Evolutionary conservation across 2,113 vertebrate species (phyloP).

Genomic region (Copsychus sechellarum): DNA sequence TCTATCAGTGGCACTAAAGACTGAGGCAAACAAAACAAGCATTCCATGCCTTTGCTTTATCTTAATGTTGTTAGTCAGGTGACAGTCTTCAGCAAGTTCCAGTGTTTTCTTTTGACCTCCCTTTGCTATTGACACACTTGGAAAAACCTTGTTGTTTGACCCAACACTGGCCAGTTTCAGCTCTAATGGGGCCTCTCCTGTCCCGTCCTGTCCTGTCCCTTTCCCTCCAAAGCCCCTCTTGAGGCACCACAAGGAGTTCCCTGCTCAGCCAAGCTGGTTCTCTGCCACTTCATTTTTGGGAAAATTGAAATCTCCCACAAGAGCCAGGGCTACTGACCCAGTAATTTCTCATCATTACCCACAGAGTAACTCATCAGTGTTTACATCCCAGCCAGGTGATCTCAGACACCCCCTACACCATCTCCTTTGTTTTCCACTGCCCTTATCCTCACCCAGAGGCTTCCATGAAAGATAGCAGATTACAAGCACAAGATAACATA

Average conservation of each 20-base stretch:
- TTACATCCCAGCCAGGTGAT: not conserved
- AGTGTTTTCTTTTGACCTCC: not conserved
- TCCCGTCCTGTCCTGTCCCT: not conserved
- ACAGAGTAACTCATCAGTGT: not conserved
- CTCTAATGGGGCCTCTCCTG: not conserved
- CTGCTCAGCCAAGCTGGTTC: not conserved
- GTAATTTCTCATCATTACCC: not conserved
- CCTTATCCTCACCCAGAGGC: not conserved
- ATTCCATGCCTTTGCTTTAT: not conserved
- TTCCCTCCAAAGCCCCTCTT: not conserved
- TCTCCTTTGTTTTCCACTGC: not conserved
- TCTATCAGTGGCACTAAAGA: not conserved
- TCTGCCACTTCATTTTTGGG: not conserved
- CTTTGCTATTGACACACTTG: not conserved
- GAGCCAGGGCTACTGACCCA: not conserved
- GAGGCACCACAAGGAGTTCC: not conserved
- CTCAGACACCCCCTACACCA: not conserved
- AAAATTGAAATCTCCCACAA: not conserved
- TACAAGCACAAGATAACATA: not conserved
- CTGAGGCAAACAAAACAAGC: not conserved
- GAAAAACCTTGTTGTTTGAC: not conserved
- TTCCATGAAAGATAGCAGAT: not conserved
- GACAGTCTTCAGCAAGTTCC: not conserved
- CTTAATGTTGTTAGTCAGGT: not conserved
- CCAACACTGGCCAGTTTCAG: not conserved